A percentile compares a stretch with the other conserved stretches of the same genome.
These are phyloP conservation scores for Pseudomyrmex gracilis DNA, from an alignment of 1,140 invertebrate genomes.

Conservation along the genomic window DNA sequence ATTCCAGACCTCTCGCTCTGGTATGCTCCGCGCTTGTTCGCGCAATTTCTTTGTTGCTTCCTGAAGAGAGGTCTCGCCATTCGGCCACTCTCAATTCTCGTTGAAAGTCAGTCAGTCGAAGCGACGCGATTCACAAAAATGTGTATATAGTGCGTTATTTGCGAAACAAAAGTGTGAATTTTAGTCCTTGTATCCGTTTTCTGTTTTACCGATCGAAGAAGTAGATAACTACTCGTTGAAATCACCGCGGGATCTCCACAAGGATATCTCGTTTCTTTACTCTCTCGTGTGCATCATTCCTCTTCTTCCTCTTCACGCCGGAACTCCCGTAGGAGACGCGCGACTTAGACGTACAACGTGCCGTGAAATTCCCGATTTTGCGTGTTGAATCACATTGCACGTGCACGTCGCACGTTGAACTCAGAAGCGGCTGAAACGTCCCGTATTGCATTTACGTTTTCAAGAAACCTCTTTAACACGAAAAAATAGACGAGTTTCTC, in stretches of 20 bases:
- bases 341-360: too few species aligned
- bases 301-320: too few species aligned
- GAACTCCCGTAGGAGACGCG: too few species aligned
- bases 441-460: too few species aligned
- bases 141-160: not conserved
- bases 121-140: conserved; percentile 78
- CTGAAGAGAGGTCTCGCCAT: conserved; percentile 57
- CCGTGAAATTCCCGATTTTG: too few species aligned
- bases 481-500: too few species aligned
- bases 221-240: conserved; percentile 46
- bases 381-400: too few species aligned
- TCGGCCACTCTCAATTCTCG: conserved; percentile 79
- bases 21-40: conserved; percentile 33
- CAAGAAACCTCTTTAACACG: too few species aligned
- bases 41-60: conserved; percentile 49
- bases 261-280: too few species aligned
- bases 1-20: conserved; percentile 64
- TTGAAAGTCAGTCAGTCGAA: conserved; percentile 83
- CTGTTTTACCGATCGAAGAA: conserved; percentile 43
- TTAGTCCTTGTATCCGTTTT: conserved; percentile 23
- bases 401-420: too few species aligned
- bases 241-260: conserved; percentile 7
- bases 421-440: too few species aligned
- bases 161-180: conserved; percentile 22
- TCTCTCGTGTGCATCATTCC: too few species aligned